A percentile compares a stretch with the other conserved stretches of the same genome.
Conservation (phyloP, 2,113 vertebrate genomes). For the Fregata magnificens region DNA sequence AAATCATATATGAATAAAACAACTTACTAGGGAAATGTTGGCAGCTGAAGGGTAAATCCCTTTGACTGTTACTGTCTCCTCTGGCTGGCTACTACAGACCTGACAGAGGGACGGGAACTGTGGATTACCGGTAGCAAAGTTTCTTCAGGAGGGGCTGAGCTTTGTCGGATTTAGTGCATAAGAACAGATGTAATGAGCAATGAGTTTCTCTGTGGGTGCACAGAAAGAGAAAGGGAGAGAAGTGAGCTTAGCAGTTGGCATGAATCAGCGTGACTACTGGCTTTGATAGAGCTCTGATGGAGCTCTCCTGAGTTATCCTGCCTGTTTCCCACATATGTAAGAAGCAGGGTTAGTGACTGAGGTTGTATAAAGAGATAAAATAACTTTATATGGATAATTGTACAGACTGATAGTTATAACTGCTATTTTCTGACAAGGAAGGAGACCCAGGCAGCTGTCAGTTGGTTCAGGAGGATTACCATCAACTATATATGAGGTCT, state of each 20-base stretch:
- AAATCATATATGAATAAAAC: not conserved
- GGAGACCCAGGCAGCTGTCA: not conserved
- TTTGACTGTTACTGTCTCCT: not conserved
- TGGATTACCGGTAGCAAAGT: not conserved
- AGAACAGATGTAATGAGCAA: not conserved
- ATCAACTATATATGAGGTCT: not conserved
- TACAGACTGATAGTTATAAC: not conserved
- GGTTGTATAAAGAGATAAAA: not conserved
- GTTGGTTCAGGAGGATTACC: not conserved
- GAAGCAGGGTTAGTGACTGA: not conserved
- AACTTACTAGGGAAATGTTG: not conserved
- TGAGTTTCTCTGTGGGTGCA: not conserved
- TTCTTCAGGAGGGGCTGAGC: not conserved
- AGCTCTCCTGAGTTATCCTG: not conserved
- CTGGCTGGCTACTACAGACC: not conserved
- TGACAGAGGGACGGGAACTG: not conserved
- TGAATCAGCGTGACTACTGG: not conserved
- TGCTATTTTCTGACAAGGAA: not conserved
- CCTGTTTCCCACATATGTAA: not conserved
- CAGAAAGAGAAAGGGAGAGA: not conserved
- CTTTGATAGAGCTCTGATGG: not conserved
- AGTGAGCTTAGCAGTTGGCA: not conserved
- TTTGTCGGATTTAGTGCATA: not conserved
- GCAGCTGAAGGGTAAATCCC: not conserved
- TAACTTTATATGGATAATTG: not conserved